phyloP scores from a whole-genome alignment of 2,797 vertebrate genomes.

The Eurystomus glaucurus region DNA sequence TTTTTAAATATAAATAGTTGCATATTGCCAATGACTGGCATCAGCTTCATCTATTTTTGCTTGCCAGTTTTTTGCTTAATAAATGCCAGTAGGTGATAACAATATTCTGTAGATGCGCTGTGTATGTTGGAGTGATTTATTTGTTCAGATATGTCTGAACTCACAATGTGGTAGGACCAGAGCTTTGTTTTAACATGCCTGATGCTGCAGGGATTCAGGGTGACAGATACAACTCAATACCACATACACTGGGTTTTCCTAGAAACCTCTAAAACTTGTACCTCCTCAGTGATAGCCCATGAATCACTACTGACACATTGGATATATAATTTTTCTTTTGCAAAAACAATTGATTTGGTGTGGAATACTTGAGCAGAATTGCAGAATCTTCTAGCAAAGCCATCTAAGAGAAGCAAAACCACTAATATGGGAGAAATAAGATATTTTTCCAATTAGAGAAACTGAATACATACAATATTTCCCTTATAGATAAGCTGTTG shows the following conservation, averaged over 20 bases:
- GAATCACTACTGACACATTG: background rate
- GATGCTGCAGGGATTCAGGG: background rate
- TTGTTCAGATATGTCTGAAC: background rate
- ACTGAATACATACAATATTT: background rate
- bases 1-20: background rate
- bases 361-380: background rate
- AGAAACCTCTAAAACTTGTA: background rate
- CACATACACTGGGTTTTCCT: background rate
- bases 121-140: slow-evolving; percentile 8
- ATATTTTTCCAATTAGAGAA: background rate
- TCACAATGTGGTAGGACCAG: background rate
- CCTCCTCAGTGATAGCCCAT: background rate
- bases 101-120: background rate
- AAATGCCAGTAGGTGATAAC: background rate
- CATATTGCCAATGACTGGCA: background rate
- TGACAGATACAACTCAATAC: slow-evolving; percentile 1
- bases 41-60: background rate
- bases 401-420: background rate
- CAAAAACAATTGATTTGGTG: background rate
- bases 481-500: background rate
- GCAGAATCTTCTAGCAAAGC: background rate
- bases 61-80: slow-evolving; percentile 33
- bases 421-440: background rate
- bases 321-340: background rate
- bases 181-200: slow-evolving; percentile 7